Conservation (phyloP, 2,797 vertebrate genomes). For the Hydrophis major region DNA sequence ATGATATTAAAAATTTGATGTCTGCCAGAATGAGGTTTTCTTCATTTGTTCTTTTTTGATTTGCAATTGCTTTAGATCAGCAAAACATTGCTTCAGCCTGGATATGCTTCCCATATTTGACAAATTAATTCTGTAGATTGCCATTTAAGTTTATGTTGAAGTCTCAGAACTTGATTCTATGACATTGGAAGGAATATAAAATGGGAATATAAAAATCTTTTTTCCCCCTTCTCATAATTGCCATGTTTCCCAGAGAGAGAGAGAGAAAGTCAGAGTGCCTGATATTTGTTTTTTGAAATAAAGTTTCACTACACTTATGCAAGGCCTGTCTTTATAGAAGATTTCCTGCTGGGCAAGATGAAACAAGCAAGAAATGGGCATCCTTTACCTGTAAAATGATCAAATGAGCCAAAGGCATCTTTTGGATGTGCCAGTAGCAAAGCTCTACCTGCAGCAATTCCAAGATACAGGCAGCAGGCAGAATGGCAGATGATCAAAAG, state of each 20-base stretch:
- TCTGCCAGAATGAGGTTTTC: neutral
- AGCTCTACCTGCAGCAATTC: constrained; percentile 24
- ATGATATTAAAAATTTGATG: neutral
- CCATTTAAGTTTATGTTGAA: neutral
- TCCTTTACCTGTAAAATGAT: neutral
- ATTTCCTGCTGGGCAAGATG: neutral
- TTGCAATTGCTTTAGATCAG: neutral
- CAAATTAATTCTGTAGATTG: neutral
- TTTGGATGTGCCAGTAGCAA: neutral
- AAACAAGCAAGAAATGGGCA: neutral
- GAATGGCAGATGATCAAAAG: neutral
- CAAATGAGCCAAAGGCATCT: neutral
- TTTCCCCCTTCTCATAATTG: neutral
- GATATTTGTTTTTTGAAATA: neutral
- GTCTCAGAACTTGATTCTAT: neutral
- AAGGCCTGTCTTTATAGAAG: neutral
- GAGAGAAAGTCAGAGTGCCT: too few species aligned
- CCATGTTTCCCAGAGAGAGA: neutral
- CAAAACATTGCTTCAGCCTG: neutral
- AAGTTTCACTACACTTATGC: neutral
- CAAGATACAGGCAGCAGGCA: neutral
- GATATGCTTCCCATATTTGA: neutral
- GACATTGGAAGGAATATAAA: neutral
- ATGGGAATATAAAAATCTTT: neutral
- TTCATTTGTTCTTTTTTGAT: neutral